Evolutionary conservation across 1,140 invertebrate genomes (phyloP).

Genomic region (Drosophila arawakana): DNA sequence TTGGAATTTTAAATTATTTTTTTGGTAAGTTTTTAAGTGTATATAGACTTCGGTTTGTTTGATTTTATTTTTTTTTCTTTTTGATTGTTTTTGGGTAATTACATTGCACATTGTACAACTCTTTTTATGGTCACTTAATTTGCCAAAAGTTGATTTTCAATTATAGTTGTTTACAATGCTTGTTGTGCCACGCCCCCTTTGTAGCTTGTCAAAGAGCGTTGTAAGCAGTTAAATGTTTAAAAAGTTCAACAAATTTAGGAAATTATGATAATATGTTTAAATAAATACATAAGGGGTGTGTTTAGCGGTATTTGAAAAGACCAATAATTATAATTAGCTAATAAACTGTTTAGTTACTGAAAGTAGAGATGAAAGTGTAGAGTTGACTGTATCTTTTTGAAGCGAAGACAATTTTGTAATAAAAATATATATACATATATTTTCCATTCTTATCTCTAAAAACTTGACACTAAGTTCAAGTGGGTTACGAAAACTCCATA

Average conservation of each 20-base stretch:
- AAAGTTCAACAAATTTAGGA: background rate
- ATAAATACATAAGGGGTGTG: slow-evolving; percentile 12
- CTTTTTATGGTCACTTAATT: slow-evolving; percentile 51
- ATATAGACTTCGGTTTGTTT: slow-evolving; percentile 9
- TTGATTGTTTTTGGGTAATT: slow-evolving; percentile 40
- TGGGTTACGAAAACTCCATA: slow-evolving; percentile 4
- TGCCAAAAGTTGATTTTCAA: slow-evolving; percentile 52
- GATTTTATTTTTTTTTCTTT: slow-evolving; percentile 17
- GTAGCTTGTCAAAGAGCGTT: slow-evolving; percentile 18
- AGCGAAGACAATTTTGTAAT: background rate
- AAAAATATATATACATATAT: background rate
- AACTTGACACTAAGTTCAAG: slow-evolving; percentile 11
- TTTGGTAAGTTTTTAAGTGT: slow-evolving; percentile 6
- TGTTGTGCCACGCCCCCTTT: slow-evolving; percentile 27
- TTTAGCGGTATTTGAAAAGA: slow-evolving; percentile 8
- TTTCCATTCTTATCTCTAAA: background rate
- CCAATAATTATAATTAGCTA: background rate
- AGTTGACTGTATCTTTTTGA: too few relatives aligned
- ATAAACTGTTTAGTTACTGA: background rate
- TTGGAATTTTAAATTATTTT: background rate
- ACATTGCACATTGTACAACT: slow-evolving; percentile 44
- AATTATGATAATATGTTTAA: background rate
- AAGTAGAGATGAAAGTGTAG: background rate
- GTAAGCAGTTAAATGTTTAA: background rate
- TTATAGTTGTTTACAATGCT: slow-evolving; percentile 31